phyloP scores from a whole-genome alignment of 2,797 vertebrate species.

The Coreius guichenoti region DNA sequence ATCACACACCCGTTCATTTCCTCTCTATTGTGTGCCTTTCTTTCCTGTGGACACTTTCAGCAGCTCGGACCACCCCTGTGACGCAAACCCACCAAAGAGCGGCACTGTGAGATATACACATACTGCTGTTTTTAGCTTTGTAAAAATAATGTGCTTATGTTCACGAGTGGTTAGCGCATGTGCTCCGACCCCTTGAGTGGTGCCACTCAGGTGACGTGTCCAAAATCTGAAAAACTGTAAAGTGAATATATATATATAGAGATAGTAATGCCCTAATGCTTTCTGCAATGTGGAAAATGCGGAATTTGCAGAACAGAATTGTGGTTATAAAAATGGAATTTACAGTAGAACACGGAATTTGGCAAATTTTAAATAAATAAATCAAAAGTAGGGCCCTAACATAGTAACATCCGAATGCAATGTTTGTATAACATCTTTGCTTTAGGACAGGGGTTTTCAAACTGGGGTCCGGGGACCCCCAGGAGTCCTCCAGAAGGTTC shows the following conservation, averaged over 20 bases:
- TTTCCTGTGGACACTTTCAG: constrained; percentile 58
- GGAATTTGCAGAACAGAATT: background rate
- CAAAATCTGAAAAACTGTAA: background rate
- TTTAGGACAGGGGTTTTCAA: no score
- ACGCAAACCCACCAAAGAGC: constrained; percentile 26
- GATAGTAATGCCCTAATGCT: background rate
- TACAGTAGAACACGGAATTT: background rate
- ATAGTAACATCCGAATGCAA: background rate
- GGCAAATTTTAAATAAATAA: background rate
- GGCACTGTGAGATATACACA: background rate
- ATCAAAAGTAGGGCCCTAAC: background rate
- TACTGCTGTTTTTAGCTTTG: constrained; percentile 14
- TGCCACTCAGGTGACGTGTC: background rate
- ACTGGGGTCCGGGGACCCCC: no score
- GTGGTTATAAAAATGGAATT: background rate
- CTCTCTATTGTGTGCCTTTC: constrained; percentile 57
- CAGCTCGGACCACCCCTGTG: constrained; percentile 39
- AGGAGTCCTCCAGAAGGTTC: no score
- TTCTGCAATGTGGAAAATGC: background rate
- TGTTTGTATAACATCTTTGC: background rate
- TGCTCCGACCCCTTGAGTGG: background rate
- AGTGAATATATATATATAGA: background rate
- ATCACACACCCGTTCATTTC: constrained; percentile 53
- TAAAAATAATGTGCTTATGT: constrained; percentile 10
- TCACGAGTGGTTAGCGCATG: background rate